These are phyloP conservation scores for Lepidocyrtoides sp. DNA, from an alignment of 2,888 invertebrate genomes.

Conservation along the genomic window DNA sequence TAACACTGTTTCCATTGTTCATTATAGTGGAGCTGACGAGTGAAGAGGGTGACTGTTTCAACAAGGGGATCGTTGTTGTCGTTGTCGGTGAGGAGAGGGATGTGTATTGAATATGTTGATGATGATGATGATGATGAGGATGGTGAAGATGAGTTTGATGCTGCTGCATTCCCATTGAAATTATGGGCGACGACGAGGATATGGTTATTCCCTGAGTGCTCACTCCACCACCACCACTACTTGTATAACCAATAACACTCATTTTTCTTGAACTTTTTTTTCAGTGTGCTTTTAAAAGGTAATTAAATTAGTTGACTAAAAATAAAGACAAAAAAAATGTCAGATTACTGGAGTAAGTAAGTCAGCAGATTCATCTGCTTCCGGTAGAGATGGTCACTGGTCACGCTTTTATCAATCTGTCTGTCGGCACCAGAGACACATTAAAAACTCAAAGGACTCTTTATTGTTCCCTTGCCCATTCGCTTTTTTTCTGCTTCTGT, in stretches of 20 bases:
- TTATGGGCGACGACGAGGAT: neutral
- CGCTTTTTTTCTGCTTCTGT: neutral
- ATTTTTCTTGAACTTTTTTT: neutral
- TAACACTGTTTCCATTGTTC: slow-evolving; percentile 35
- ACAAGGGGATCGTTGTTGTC: slow-evolving; percentile 25
- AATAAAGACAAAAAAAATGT: slow-evolving; percentile 27
- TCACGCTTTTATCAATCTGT: slow-evolving; percentile 58
- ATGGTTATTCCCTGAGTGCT: slow-evolving; percentile 5
- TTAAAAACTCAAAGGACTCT: neutral
- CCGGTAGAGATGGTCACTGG: slow-evolving; percentile 27
- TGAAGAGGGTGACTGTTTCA: slow-evolving; percentile 47
- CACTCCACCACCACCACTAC: neutral
- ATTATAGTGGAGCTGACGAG: slow-evolving; percentile 20
- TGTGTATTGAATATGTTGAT: neutral
- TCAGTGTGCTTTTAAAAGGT: neutral
- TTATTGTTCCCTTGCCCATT: neutral
- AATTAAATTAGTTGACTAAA: slow-evolving; percentile 43
- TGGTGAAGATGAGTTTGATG: too few species aligned
- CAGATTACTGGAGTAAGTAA: too few species aligned
- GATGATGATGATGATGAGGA: slow-evolving; percentile 2
- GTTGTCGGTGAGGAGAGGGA: slow-evolving; percentile 23
- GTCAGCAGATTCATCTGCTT: slow-evolving; percentile 41
- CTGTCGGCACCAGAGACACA: slow-evolving; percentile 55
- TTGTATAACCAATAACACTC: slow-evolving; percentile 51
- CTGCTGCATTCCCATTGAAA: neutral